A percentile compares a stretch with the other conserved stretches of the same genome.
Conservation (phyloP, 2,888 invertebrate genomes). For the Drosophila hamatofila region DNA sequence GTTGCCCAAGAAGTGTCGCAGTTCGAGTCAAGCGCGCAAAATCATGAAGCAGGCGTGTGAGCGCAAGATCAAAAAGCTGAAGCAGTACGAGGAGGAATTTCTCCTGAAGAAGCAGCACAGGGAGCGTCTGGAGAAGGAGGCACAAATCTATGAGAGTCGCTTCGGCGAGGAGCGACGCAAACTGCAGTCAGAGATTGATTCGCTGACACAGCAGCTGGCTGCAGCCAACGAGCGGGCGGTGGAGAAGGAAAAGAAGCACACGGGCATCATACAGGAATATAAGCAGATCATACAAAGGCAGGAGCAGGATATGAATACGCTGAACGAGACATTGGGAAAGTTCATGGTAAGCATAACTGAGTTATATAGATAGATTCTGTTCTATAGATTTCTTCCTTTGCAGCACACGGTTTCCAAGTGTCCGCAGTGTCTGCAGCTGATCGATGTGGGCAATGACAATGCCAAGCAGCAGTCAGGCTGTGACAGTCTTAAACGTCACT, state of each 20-base stretch:
- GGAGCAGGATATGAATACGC: conserved; percentile 91
- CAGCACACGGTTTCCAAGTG: conserved; percentile 87
- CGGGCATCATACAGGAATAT: conserved; percentile 95
- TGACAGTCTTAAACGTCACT: conserved; percentile 27
- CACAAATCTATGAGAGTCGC: conserved; percentile 90
- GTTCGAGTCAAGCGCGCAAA: conserved; percentile 94
- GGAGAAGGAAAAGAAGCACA: conserved; percentile 90
- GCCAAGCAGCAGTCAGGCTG: conserved; percentile 23
- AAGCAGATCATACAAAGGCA: conserved; percentile 95
- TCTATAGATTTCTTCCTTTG: conserved; percentile 33
- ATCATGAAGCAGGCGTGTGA: conserved; percentile 96
- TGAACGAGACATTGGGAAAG: conserved; percentile 87
- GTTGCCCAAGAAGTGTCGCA: conserved; percentile 97
- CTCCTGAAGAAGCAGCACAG: conserved; percentile 89
- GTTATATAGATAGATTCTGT: not conserved
- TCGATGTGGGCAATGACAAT: conserved; percentile 64
- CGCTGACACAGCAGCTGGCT: conserved; percentile 91
- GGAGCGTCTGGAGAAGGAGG: conserved; percentile 88
- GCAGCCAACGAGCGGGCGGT: conserved; percentile 91
- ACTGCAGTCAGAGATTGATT: conserved; percentile 85
- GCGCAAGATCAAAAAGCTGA: conserved; percentile 96
- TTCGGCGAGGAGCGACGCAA: conserved; percentile 86
- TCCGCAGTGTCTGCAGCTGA: conserved; percentile 81
- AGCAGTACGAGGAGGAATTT: conserved; percentile 97
- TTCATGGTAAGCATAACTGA: conserved; percentile 87